A percentile compares a stretch with the other conserved stretches of the same genome.
phyloP scores from a whole-genome alignment of 2,797 vertebrate genomes.

The Chromis chromis region DNA sequence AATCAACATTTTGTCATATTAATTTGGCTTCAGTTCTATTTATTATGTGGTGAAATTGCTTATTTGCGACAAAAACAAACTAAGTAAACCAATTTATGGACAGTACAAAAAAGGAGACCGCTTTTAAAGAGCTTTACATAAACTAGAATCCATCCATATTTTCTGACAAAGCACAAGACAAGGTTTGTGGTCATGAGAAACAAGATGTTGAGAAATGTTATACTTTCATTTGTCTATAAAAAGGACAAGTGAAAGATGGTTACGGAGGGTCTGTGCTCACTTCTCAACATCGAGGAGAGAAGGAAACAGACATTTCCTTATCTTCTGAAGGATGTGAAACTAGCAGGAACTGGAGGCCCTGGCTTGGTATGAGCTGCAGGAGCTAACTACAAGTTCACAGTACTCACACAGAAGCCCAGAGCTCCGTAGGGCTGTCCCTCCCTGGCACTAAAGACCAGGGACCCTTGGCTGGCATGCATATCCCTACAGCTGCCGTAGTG shows the following conservation, averaged over 20 bases:
- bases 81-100: too few relatives aligned
- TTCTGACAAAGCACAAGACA: background rate
- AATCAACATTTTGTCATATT: too few relatives aligned
- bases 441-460: slow-evolving; percentile 92
- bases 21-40: too few relatives aligned
- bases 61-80: too few relatives aligned
- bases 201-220: slow-evolving; percentile 22
- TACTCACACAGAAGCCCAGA: slow-evolving; percentile 94
- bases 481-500: slow-evolving; percentile 96
- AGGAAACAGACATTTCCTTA: slow-evolving; percentile 59
- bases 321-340: slow-evolving; percentile 67
- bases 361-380: slow-evolving; percentile 40
- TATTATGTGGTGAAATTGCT: too few relatives aligned
- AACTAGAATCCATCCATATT: background rate
- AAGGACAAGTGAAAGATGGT: slow-evolving; percentile 58
- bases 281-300: slow-evolving; percentile 49
- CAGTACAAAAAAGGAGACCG: slow-evolving; percentile 5
- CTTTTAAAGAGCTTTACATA: slow-evolving; percentile 48
- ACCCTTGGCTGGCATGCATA: slow-evolving; percentile 96
- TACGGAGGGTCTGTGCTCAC: slow-evolving; percentile 42
- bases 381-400: slow-evolving; percentile 60
- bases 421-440: slow-evolving; percentile 92
- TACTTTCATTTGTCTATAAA: slow-evolving; percentile 42
- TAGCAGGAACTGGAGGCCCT: slow-evolving; percentile 46
- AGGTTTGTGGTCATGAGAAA: slow-evolving; percentile 21